Percentiles rank a stretch among this genome's conserved stretches.
These are phyloP conservation scores for Pelagia noctiluca DNA, from an alignment of 30 jellyfish, hydroid and myxozoan genomes.

Conservation along the genomic window DNA sequence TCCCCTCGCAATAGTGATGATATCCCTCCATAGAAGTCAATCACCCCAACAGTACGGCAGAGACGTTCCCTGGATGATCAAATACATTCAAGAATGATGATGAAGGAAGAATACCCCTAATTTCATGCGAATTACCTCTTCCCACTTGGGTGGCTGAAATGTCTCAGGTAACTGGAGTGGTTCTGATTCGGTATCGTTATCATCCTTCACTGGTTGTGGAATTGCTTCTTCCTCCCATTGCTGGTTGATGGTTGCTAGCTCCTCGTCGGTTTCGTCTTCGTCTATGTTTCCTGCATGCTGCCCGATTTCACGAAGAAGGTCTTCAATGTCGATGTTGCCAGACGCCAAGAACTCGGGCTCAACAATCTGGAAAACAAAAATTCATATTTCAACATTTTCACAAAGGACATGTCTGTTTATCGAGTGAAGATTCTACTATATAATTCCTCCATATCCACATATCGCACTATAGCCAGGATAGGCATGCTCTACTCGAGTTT, in stretches of 20 bases:
- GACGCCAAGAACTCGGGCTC: constrained; percentile 75
- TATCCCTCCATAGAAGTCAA: too few species aligned
- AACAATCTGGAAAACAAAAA: constrained; percentile 47
- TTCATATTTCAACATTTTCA: too few species aligned
- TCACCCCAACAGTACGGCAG: too few species aligned
- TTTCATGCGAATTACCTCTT: constrained; percentile 32
- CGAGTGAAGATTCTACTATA: too few species aligned
- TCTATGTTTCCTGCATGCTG: constrained; percentile 75
- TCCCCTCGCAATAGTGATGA: too few species aligned
- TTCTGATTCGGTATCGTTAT: constrained; percentile 54
- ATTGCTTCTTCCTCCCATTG: constrained; percentile 65
- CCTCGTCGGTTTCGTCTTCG: constrained; percentile 73
- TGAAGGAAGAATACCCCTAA: too few species aligned
- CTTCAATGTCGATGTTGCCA: constrained; percentile 76
- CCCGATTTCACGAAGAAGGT: constrained; percentile 75
- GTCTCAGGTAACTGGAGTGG: constrained; percentile 28
- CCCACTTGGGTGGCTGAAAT: constrained; percentile 16
- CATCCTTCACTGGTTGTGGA: constrained; percentile 44
- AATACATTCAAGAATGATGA: too few species aligned
- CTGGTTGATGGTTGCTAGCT: constrained; percentile 40
- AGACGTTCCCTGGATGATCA: too few species aligned
- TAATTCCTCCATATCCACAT: too few species aligned
- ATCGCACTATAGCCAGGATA: too few species aligned
- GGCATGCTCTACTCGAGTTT: too few species aligned
- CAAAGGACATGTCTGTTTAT: too few species aligned